Percentiles rank a stretch among this genome's conserved stretches.
These are phyloP conservation scores for Macrocentrus cingulum DNA, from an alignment of 1,140 invertebrate genomes.

Conservation along the genomic window DNA sequence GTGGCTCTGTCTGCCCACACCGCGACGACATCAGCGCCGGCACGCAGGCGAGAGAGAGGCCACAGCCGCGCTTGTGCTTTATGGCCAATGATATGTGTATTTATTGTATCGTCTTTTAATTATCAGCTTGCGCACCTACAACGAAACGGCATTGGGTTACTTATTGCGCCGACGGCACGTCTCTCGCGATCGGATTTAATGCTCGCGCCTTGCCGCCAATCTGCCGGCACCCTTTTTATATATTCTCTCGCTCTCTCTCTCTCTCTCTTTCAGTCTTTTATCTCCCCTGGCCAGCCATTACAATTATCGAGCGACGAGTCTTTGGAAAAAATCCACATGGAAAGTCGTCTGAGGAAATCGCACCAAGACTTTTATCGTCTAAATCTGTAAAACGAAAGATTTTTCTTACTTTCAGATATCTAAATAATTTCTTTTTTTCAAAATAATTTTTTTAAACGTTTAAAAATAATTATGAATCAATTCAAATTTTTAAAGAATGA, in stretches of 20 bases:
- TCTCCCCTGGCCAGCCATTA: conserved; percentile 31
- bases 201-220: conserved; percentile 29
- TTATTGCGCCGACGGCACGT: conserved; percentile 45
- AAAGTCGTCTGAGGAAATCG: too few species aligned
- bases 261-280: conserved; percentile 21
- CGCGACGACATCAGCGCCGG: conserved; percentile 24
- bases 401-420: too few species aligned
- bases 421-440: too few species aligned
- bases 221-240: conserved; percentile 32
- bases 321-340: too few species aligned
- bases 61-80: conserved; percentile 45
- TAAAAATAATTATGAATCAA: too few species aligned
- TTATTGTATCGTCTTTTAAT: conserved; percentile 62
- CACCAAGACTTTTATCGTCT: too few species aligned
- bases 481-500: too few species aligned
- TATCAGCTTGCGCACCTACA: conserved; percentile 59
- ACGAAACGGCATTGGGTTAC: conserved; percentile 55
- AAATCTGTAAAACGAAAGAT: too few species aligned
- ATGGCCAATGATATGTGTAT: conserved; percentile 57
- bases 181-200: conserved; percentile 29
- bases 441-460: too few species aligned
- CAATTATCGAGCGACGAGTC: conserved; percentile 32
- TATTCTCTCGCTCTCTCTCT: too few species aligned
- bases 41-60: conserved; percentile 3
- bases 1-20: conserved; percentile 38